Evolutionary conservation across 64 coral and sea anemone species (phyloP), one percentile per base, ranked within the genome.

Genomic region (Acropora tenuis): DNA sequence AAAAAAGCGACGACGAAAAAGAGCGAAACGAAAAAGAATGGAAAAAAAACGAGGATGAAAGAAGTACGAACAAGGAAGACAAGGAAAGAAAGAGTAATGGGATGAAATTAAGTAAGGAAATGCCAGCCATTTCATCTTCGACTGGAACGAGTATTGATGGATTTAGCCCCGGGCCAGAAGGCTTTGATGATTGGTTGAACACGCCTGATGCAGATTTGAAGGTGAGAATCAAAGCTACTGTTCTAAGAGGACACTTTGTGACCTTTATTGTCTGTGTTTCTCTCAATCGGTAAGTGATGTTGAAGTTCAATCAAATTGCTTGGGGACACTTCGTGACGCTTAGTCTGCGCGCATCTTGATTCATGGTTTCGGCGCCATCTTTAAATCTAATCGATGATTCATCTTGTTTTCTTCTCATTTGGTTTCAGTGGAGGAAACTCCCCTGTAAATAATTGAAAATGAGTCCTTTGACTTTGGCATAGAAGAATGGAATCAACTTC

Each of bases 101-200:
- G 40, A 1, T 80, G 10, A 75, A 10, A 50, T 53, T 82, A n/a
- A 77, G 48, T 20, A n/a, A 77, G 50, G 73, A 88, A 45, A 88
- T 78, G 43, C 72, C 72, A 43, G 86, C 8, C 8, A 78, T 15
- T 13, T 67, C 69, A 9, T 40, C 67, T 1, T 3, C 49, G 43
- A 48, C 42, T 10, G 16, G 43, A 18, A 50, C 72, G 1, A 46
- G 4, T 15, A 52, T 55, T 18, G 83, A 91, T 44, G 89, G 78
- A 43, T 77, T 87, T 57, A 82, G 76, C 48, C 55, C 86, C 77
- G 73, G 52, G 9, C n/a, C 18, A 43, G 92, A 76, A 47, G 92
- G 83, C 41, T 80, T 97, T 4, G 95, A 97, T 91, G 89, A 91
- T 63, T 97, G 95, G 95, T 63, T 97, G 19, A 94, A 97, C 8